Base-by-base conservation (phyloP, 2,888 invertebrate species). In the Epinotia bilunana region DNA sequence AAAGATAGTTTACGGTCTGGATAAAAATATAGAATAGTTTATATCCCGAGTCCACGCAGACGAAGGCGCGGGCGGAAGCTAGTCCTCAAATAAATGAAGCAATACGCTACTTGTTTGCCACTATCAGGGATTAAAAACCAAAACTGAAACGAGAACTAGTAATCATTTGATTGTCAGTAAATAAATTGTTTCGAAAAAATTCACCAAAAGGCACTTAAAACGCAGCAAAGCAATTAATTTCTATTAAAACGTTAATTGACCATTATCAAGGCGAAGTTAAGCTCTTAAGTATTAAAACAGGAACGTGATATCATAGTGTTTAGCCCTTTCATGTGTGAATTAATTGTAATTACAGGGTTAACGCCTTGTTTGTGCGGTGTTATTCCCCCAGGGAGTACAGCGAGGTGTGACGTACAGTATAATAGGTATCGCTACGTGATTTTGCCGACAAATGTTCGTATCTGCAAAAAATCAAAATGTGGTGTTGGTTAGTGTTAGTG, bases 341-440 rank as follows among this genome's bases (percentile, higher is more conserved):
- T 74, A 70, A 74, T 74, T 70, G 58, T 74, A 74, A 74, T 74
- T 74, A 60, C 60, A 39, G 63, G 63, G 58, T 74, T 70, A 58
- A 74, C 74, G 58, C 74, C 70, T 73, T 74, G 74, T 74, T 74
- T 74, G 74, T 60, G 57, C 63, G 60, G 63, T 70, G 60, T 60
- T 64, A 70, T 74, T 49, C 74, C 74, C 70, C 64, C 53, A 18
- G 70, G 70, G 74, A 39, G 39, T 39, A 28, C 33, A 49, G 20
- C 46, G 63, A 64, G 70, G 70, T 70, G 70, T 74, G 74, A 74
- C 74, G 64, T 43, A 39, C 58, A 49, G 49, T 39, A 60, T 70
- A 74, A 70, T 70, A 74, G 74, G 61, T 64, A 70, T 70, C 64
- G 58, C 39, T 74, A 74, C 74, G 74, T 74, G 74, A 64, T 74